Percentiles rank a stretch among this genome's conserved stretches.
Conservation (phyloP, 2,888 invertebrate genomes). For the Apoda limacodes region DNA sequence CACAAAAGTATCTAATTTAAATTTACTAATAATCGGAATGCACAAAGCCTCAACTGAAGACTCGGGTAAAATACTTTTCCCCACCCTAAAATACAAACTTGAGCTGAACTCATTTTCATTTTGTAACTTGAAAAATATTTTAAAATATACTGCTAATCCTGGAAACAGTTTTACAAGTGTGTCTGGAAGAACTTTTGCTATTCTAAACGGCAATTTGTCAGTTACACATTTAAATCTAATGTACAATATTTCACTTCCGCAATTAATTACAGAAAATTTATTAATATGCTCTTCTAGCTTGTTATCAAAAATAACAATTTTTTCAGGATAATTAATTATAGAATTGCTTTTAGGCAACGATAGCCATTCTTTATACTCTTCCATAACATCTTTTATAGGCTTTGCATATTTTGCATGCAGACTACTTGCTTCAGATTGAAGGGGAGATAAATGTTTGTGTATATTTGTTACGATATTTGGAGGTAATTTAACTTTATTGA, state of each 20-base stretch:
- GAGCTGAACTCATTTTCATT: conserved; percentile 28
- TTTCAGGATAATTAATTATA: conserved; percentile 29
- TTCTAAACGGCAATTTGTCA: conserved; percentile 29
- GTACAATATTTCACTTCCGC: conserved; percentile 28
- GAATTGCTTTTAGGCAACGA: no score
- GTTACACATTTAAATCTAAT: conserved; percentile 35
- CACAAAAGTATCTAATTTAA: conserved; percentile 22
- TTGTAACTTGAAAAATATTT: conserved; percentile 33
- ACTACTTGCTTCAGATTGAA: conserved; percentile 23
- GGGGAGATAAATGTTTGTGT: conserved; percentile 37
- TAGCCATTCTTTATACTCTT: no score
- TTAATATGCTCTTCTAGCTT: conserved; percentile 29
- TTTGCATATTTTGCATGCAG: conserved; percentile 25
- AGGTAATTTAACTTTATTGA: no score
- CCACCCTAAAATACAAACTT: conserved; percentile 36
- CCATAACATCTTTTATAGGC: conserved; percentile 15
- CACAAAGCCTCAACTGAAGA: conserved; percentile 28
- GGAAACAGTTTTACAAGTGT: conserved; percentile 37
- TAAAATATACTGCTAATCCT: conserved; percentile 34
- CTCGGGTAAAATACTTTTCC: conserved; percentile 24
- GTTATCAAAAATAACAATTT: conserved; percentile 27
- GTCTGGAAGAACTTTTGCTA: conserved; percentile 29
- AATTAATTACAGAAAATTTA: conserved; percentile 38
- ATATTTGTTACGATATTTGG: no score
- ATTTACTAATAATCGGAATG: conserved; percentile 33